Percentiles rank a stretch among this genome's conserved stretches.
These are phyloP conservation scores for Etheostoma spectabile DNA, from an alignment of 2,113 vertebrate species.

Conservation along the genomic window DNA sequence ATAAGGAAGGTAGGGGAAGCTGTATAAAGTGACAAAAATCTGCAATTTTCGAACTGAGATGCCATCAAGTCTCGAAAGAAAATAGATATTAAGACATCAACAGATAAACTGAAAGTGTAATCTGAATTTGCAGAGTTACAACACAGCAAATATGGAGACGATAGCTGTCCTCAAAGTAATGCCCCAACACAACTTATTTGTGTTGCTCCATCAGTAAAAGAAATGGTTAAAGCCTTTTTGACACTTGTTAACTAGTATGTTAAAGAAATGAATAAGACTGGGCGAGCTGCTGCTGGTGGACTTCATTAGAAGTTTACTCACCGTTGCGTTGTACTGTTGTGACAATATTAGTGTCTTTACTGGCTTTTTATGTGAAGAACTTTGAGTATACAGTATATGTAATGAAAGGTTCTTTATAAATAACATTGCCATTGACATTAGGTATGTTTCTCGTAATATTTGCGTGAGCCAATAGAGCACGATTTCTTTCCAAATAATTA, in stretches of 20 bases:
- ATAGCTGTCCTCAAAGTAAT: not conserved
- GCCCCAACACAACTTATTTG: not conserved
- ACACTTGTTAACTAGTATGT: not conserved
- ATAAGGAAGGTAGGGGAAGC: conserved; percentile 43
- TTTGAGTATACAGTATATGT: too few relatives aligned
- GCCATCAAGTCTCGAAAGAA: conserved; percentile 20
- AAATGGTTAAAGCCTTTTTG: not conserved
- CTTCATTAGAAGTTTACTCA: not conserved
- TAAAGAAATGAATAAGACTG: not conserved
- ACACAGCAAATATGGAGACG: conserved; percentile 3
- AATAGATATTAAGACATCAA: conserved; percentile 49
- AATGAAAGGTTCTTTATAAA: too few relatives aligned
- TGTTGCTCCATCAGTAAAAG: not conserved
- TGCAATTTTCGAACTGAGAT: conserved; percentile 48
- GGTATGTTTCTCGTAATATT: not conserved
- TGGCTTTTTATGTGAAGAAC: not conserved
- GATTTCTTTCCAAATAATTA: not conserved
- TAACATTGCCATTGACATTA: too few relatives aligned
- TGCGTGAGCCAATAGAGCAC: not conserved
- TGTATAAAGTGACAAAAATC: conserved; percentile 54
- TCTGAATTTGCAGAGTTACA: conserved; percentile 22
- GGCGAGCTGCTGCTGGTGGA: not conserved
- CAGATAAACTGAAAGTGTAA: conserved; percentile 30
- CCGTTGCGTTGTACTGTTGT: too few relatives aligned
- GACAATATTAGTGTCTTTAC: not conserved